Base-by-base conservation (phyloP, 2,113 vertebrate species). In the Aspiorhynchus laticeps region DNA sequence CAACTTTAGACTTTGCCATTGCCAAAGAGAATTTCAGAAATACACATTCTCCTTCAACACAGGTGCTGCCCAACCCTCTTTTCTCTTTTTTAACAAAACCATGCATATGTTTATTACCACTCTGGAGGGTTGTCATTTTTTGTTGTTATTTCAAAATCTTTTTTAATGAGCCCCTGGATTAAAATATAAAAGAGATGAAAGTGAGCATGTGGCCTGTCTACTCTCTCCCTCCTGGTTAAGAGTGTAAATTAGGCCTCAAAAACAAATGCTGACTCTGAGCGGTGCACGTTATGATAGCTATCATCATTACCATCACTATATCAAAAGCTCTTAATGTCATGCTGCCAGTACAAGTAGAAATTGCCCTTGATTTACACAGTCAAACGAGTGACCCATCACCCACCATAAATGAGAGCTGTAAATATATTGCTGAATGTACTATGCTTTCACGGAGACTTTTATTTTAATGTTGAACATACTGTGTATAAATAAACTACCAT, bases 241-340 rank as follows among this genome's bases (percentile, higher is more conserved):
- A 73, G 46, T 56, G 56, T 41, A 88, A 90, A 90, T 67, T 86
- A 88, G 89, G 85, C 56, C 67, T 84, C 61, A 88, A 43, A 65
- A 81, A 81, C 87, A 46, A 85, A 88, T 53, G 67, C 67, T 86
- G 77, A 81, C 75, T 86, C 65, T 12, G 15, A 79, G 71, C 24
- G 51, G 26, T 17, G 51, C 19, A 46, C 9, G 48, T 71, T 83
- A 43, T 79, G 69, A 59, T 56, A 65, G 15, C 28, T 67, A 77
- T 84, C 43, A 79, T 38, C 46, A 65, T 84, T 73, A 51, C 41
- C 24, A 31, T 28, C 65, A 53, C 59, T 41, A 36, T 59, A 78
- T 61, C 19, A 63, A 71, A 71, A 86, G 73, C 80, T 86, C 67
- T 84, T 69, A 41, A 81, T 80, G 77, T 86, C 43, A 88, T 76